Percentiles rank a stretch among this genome's conserved stretches.
Evolutionary conservation across 2,797 vertebrate species (phyloP).

Genomic region (Euthynnus affinis): DNA sequence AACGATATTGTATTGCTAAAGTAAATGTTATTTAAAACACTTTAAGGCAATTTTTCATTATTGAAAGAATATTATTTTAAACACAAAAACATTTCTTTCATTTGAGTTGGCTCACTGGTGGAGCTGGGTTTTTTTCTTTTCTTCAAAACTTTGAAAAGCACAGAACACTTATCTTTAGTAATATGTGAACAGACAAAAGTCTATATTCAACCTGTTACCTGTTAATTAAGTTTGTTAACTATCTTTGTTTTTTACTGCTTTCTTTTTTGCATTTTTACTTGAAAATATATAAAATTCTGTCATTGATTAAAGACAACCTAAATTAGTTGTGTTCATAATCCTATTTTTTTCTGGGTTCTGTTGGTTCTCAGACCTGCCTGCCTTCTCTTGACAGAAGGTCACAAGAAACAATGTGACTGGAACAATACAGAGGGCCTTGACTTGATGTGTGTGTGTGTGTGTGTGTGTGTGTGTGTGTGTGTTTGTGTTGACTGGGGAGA

Average conservation of each 20-base stretch:
- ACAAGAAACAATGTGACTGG: slow-evolving; percentile 69
- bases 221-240: not conserved
- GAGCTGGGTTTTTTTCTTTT: not conserved
- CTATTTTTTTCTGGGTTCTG: slow-evolving; percentile 15
- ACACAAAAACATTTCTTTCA: not conserved
- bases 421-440: slow-evolving; percentile 66
- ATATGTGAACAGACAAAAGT: not conserved
- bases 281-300: not conserved
- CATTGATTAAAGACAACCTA: not conserved
- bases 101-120: not conserved
- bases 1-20: slow-evolving; percentile 7
- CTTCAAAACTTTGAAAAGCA: not conserved
- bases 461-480: slow-evolving; percentile 28
- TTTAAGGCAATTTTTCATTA: not conserved
- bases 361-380: slow-evolving; percentile 38
- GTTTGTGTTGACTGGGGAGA: slow-evolving; percentile 60
- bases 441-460: slow-evolving; percentile 28
- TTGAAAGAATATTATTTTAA: not conserved
- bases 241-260: not conserved
- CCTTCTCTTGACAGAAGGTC: slow-evolving; percentile 70
- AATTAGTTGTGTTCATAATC: not conserved
- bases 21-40: slow-evolving; percentile 9
- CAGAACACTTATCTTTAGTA: not conserved
- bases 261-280: not conserved
- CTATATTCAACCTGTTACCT: not conserved